Evolutionary conservation across 1,140 invertebrate genomes (phyloP).

Genomic region (Formica selysi): DNA sequence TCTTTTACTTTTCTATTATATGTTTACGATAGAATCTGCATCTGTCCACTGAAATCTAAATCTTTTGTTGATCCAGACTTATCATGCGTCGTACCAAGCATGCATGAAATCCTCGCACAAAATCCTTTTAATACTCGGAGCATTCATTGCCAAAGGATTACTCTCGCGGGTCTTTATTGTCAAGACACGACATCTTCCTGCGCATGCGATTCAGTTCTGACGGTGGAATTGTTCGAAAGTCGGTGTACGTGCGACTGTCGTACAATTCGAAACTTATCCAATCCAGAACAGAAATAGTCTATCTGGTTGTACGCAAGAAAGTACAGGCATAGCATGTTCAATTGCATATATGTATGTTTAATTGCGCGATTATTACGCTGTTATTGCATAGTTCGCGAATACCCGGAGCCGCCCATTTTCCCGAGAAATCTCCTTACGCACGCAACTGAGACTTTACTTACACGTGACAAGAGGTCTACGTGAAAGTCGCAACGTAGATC

Average conservation of each 20-base stretch:
- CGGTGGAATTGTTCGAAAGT: slow-evolving; percentile 22
- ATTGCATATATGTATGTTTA: background rate
- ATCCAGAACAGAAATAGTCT: background rate
- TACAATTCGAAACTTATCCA: slow-evolving; percentile 1
- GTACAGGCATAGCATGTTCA: background rate
- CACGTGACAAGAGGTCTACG: slow-evolving; percentile 5
- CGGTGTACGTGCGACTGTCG: background rate
- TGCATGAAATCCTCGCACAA: background rate
- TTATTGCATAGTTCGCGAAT: background rate
- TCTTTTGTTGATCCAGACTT: slow-evolving; percentile 11
- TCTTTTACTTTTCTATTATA: background rate
- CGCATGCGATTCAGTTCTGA: slow-evolving; percentile 20
- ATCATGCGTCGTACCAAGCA: background rate
- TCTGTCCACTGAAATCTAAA: background rate
- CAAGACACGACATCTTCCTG: slow-evolving; percentile 10
- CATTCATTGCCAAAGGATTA: slow-evolving; percentile 24
- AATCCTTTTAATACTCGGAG: slow-evolving; percentile 1
- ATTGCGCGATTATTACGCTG: slow-evolving; percentile 7
- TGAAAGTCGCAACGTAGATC: slow-evolving; percentile 45
- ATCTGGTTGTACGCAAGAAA: background rate
- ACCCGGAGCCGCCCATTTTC: background rate
- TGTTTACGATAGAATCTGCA: background rate
- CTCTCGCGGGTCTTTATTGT: slow-evolving; percentile 13
- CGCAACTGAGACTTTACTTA: slow-evolving; percentile 3
- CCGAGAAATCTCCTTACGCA: slow-evolving; percentile 19